Percentiles rank a stretch among this genome's conserved stretches.
Evolutionary conservation across 2,888 invertebrate genomes (phyloP).

Genomic region (Muscina levida): DNA sequence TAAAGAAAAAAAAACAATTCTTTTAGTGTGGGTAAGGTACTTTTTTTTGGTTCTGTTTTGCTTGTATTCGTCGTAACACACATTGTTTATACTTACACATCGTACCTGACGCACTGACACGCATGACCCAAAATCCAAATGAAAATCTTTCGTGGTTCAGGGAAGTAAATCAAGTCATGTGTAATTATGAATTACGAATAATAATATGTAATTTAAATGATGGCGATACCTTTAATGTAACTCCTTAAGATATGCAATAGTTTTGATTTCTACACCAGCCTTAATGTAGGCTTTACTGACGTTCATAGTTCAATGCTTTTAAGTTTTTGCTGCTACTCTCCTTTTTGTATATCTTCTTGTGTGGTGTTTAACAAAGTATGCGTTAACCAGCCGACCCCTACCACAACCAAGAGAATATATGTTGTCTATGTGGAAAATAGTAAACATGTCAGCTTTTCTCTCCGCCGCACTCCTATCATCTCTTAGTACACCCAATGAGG

Average conservation of each 20-base stretch:
- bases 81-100: conserved; percentile 46
- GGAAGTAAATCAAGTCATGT: conserved; percentile 37
- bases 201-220: conserved; percentile 7
- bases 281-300: neutral
- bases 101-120: conserved; percentile 21
- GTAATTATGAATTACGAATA: conserved; percentile 20
- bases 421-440: conserved; percentile 15
- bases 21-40: neutral
- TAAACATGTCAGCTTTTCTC: neutral
- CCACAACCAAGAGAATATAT: conserved; percentile 16
- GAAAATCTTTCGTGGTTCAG: conserved; percentile 2
- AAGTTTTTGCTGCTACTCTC: neutral
- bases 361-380: neutral
- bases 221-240: neutral
- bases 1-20: too few species aligned
- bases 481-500: neutral
- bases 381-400: conserved; percentile 4
- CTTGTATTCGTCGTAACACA: conserved; percentile 52
- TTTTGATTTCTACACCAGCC: neutral
- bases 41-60: conserved; percentile 51
- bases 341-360: neutral
- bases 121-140: conserved; percentile 53
- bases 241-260: conserved; percentile 7
- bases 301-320: neutral
- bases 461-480: neutral